Conservation (phyloP, 1,140 invertebrate species). For the Acromyrmex heyeri region DNA sequence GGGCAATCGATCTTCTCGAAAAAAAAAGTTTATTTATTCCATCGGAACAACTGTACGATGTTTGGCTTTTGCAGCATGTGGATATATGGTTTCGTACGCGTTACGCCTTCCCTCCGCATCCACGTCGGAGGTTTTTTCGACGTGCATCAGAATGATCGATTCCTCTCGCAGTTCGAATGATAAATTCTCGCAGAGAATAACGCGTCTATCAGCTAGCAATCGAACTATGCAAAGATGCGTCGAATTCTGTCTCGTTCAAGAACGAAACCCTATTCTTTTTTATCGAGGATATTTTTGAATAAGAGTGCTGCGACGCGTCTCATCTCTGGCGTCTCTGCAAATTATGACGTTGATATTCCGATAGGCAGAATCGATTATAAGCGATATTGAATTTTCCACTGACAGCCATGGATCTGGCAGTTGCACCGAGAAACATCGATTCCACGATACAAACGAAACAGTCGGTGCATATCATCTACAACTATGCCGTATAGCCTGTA, state of each 20-base stretch:
- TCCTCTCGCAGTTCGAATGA: constrained; percentile 19
- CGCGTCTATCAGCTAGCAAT: neutral
- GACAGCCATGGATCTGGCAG: constrained; percentile 33
- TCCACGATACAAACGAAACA: constrained; percentile 53
- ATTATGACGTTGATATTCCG: constrained; percentile 45
- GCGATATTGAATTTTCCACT: constrained; percentile 25
- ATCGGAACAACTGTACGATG: constrained; percentile 22
- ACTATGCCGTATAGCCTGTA: constrained; percentile 13
- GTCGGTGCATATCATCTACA: constrained; percentile 32
- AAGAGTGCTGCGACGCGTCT: neutral
- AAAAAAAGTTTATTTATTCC: constrained; percentile 45
- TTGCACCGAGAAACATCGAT: constrained; percentile 52
- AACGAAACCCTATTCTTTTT: constrained; percentile 9
- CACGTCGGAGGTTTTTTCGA: constrained; percentile 17
- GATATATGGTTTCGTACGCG: constrained; percentile 49
- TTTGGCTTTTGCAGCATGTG: constrained; percentile 41
- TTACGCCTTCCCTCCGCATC: constrained; percentile 11
- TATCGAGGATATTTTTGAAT: neutral
- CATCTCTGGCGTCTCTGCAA: neutral
- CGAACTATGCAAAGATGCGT: neutral
- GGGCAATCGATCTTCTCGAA: constrained; percentile 30
- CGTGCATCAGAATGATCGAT: constrained; percentile 26
- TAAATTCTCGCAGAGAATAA: constrained; percentile 41
- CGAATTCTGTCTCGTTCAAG: neutral
- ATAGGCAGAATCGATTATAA: constrained; percentile 46